Evolutionary conservation across 2,113 vertebrate species (phyloP).

Genomic region (Rutilus rutilus): DNA sequence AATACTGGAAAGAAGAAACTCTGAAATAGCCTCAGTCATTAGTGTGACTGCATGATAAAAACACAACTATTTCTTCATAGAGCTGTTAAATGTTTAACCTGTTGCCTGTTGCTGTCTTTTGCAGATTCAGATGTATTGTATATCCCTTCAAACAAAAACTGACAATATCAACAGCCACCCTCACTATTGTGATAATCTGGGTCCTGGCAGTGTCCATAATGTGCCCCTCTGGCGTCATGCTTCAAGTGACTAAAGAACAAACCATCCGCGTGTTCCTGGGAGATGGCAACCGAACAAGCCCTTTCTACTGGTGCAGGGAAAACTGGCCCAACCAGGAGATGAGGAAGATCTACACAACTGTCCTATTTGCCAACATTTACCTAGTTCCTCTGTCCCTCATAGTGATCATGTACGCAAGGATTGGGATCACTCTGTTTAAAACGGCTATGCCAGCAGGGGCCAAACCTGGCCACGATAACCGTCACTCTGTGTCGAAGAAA

Average conservation of each 20-base stretch:
- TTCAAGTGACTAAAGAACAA: constrained; percentile 85
- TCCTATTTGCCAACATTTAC: constrained; percentile 91
- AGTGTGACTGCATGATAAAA: background rate
- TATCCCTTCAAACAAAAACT: constrained; percentile 92
- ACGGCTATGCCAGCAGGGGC: constrained; percentile 59
- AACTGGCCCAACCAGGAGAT: constrained; percentile 88
- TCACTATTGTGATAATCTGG: constrained; percentile 86
- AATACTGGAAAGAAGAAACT: background rate
- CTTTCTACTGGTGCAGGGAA: constrained; percentile 89
- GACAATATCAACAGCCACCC: constrained; percentile 75
- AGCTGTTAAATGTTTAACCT: background rate
- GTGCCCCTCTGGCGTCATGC: constrained; percentile 90
- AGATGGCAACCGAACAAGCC: constrained; percentile 75
- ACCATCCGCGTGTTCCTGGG: constrained; percentile 79
- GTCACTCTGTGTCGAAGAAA: constrained; percentile 78
- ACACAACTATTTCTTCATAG: background rate
- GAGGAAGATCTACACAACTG: constrained; percentile 90
- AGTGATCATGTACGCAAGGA: constrained; percentile 85
- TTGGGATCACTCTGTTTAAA: constrained; percentile 84
- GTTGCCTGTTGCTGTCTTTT: constrained; percentile 20
- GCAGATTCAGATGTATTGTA: constrained; percentile 87
- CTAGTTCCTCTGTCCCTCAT: constrained; percentile 87
- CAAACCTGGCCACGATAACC: constrained; percentile 74
- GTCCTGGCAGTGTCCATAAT: constrained; percentile 86
- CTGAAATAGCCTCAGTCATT: background rate